Base-by-base conservation (phyloP, 2,797 vertebrate species). In the Chloroceryle inda region DNA sequence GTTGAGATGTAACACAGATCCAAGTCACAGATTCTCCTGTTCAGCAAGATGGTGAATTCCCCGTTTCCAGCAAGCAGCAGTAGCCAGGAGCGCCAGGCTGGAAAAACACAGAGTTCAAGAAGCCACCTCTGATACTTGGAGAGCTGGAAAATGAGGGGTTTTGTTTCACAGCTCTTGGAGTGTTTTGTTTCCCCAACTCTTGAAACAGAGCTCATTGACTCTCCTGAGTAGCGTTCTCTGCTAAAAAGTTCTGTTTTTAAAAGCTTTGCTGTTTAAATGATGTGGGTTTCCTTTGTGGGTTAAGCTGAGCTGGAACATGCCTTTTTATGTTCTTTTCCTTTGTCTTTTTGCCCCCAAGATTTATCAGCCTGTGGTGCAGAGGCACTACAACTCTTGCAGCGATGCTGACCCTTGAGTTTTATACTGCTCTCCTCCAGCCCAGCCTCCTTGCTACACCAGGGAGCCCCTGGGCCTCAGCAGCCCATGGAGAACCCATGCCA, bases 231-330 rank as follows among this genome's bases (percentile, higher is more conserved):
- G 81, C 76, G 68, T 61, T 90, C 83, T 86, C 76, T 47, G 49
- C 79, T 88, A 31, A 83, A 94, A 94, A 63, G 26, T 21, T 29
- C 91, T 92, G 80, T 84, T 94, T 96, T 94, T 89, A 88, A 86
- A 75, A 86, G 69, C 53, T 88, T 92, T 92, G 85, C 40, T 77
- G 52, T 94, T 68, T 26, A 72, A 96, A 91, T 86, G 62, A 90
- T 6, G 4, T 88, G 50, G 38, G 47, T 93, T 95, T 94, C 90
- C 76, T 95, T 40, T 73, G 73, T 78, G 66, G 79, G 85, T 91
- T 95, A 84, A 83, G 79, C 73, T 81, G 66, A 88, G 76, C 83
- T 55, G 69, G 82, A 58, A 86, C 66, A 37, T 72, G 45, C 69
- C 40, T 31, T 82, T n/a, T 42, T 67, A 62, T 78, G 45, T 49